Conservation (phyloP, 2,888 invertebrate species). For the Parasteatoda lunata region DNA sequence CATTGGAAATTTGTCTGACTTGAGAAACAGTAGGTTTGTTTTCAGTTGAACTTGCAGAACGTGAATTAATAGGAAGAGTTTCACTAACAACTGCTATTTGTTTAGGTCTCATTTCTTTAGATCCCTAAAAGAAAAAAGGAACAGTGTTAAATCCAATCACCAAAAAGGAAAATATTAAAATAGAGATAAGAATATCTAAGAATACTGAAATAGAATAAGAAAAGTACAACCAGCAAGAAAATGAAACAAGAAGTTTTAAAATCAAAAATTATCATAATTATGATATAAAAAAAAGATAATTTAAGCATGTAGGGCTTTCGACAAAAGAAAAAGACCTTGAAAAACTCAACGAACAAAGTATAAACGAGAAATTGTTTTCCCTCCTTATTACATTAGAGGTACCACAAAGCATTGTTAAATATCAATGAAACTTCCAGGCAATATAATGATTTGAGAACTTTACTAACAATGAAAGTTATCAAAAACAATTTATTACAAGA, state of each 20-base stretch:
- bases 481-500: too few species aligned
- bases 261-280: background rate
- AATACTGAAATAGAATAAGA: background rate
- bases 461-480: too few species aligned
- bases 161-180: background rate
- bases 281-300: background rate
- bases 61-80: slow-evolving; percentile 11
- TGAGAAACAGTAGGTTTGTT: slow-evolving; percentile 33
- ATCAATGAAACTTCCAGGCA: too few species aligned
- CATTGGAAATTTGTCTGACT: background rate
- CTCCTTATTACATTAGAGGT: too few species aligned
- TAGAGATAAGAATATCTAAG: background rate
- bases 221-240: background rate
- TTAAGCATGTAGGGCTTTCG: background rate
- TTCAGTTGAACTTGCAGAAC: slow-evolving; percentile 26
- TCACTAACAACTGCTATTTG: slow-evolving; percentile 28
- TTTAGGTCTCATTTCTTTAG: slow-evolving; percentile 43
- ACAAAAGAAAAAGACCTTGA: background rate
- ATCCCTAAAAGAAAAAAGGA: slow-evolving; percentile 30
- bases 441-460: too few species aligned
- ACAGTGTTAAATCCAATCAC: slow-evolving; percentile 17
- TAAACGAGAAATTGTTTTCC: too few species aligned
- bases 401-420: too few species aligned
- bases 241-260: background rate
- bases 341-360: too few species aligned